Evolutionary conservation across 2,888 invertebrate genomes (phyloP).

Genomic region (Ligdia adustata): DNA sequence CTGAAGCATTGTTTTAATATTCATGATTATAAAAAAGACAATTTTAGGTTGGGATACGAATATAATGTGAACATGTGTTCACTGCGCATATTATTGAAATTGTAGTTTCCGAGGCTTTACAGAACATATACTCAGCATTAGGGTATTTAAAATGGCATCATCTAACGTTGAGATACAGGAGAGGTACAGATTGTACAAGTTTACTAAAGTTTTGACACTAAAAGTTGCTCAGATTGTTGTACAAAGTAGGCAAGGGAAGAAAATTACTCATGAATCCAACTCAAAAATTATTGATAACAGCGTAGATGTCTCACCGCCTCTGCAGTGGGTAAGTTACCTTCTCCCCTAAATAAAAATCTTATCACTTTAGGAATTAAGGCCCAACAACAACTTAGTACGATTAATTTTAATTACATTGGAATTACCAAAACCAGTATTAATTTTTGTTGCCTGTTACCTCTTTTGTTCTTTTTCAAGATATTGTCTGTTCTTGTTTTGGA

Average conservation of each 20-base stretch:
- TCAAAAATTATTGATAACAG: slow-evolving; percentile 55
- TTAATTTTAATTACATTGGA: not conserved
- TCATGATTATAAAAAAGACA: not conserved
- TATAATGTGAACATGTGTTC: slow-evolving; percentile 22
- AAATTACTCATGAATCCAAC: slow-evolving; percentile 80
- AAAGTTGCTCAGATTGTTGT: slow-evolving; percentile 96
- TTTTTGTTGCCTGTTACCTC: not conserved
- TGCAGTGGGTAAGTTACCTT: slow-evolving; percentile 64
- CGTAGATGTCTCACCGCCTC: slow-evolving; percentile 52
- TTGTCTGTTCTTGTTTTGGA: too few relatives aligned
- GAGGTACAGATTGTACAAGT: slow-evolving; percentile 93
- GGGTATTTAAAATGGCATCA: slow-evolving; percentile 58
- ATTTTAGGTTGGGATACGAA: not conserved
- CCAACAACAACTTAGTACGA: not conserved
- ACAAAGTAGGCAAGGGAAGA: slow-evolving; percentile 95
- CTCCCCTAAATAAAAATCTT: not conserved
- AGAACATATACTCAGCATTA: slow-evolving; percentile 17
- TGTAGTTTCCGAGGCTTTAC: slow-evolving; percentile 26
- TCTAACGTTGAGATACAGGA: slow-evolving; percentile 75
- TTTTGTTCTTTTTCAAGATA: not conserved
- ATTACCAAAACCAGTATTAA: not conserved
- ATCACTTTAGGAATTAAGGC: not conserved
- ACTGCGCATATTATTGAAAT: slow-evolving; percentile 42
- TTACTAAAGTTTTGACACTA: slow-evolving; percentile 93
- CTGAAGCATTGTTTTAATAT: not conserved